A percentile compares a stretch with the other conserved stretches of the same genome.
Conservation (phyloP, 2,888 invertebrate species). For the Griposia aprilina region DNA sequence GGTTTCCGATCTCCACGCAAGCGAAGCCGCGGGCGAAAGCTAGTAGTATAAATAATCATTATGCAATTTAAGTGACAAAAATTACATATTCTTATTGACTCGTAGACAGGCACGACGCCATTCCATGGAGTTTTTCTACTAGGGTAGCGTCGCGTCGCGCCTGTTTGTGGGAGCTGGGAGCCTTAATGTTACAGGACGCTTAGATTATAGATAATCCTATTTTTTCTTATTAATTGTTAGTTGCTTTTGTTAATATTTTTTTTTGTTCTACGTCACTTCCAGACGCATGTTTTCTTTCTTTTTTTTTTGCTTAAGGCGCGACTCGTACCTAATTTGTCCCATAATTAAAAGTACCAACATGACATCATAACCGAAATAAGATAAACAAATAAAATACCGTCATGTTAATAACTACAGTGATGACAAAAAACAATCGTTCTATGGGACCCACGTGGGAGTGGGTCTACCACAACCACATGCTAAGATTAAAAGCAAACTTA, state of each 20-base stretch:
- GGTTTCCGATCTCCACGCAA: neutral
- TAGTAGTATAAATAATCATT: no score
- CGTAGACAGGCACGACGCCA: no score
- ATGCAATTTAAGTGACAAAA: no score
- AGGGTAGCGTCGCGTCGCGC: no score
- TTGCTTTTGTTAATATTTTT: no score
- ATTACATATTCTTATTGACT: neutral
- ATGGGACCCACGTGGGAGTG: slow-evolving; percentile 59
- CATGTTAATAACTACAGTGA: slow-evolving; percentile 44
- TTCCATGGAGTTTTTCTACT: no score
- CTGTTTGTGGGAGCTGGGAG: no score
- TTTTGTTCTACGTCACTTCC: neutral
- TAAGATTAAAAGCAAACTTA: slow-evolving; percentile 53
- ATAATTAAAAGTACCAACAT: slow-evolving; percentile 12
- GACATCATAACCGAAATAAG: slow-evolving; percentile 16
- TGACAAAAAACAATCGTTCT: slow-evolving; percentile 48
- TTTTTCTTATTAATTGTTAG: neutral
- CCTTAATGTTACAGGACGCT: no score
- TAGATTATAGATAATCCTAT: neutral
- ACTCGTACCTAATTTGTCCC: neutral
- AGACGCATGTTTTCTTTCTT: neutral
- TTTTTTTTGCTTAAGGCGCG: neutral
- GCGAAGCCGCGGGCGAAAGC: neutral
- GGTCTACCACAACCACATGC: slow-evolving; percentile 52
- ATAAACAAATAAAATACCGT: slow-evolving; percentile 37